Conservation (phyloP, 1,140 invertebrate species). For the Lepidotrigona ventralis region DNA sequence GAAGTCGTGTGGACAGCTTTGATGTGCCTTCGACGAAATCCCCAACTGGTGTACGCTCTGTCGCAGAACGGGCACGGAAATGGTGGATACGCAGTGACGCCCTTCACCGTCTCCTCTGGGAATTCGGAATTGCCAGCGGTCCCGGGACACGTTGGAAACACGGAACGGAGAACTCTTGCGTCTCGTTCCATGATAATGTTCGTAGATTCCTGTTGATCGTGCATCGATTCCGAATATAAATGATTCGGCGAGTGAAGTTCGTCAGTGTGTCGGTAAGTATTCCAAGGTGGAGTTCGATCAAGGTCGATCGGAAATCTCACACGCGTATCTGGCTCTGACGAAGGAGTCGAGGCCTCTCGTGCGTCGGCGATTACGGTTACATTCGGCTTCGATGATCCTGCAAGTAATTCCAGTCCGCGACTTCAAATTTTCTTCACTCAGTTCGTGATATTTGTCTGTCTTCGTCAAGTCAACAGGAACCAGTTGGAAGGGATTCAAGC, state of each 20-base stretch:
- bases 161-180: conserved; percentile 42
- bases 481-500: neutral
- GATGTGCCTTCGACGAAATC: conserved; percentile 83
- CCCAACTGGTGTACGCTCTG: conserved; percentile 84
- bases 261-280: conserved; percentile 6
- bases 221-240: conserved; percentile 28
- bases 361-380: conserved; percentile 67
- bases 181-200: conserved; percentile 27
- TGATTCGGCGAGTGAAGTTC: conserved; percentile 27
- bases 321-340: conserved; percentile 26
- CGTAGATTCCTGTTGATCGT: conserved; percentile 46
- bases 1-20: conserved; percentile 82
- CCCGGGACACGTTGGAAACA: conserved; percentile 34
- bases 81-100: conserved; percentile 76
- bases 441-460: neutral
- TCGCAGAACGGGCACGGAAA: conserved; percentile 85
- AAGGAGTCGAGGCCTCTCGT: conserved; percentile 48
- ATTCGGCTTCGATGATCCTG: conserved; percentile 63
- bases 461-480: neutral
- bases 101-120: conserved; percentile 51
- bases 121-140: conserved; percentile 49
- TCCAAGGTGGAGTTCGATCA: conserved; percentile 44
- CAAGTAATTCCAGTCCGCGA: conserved; percentile 58
- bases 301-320: conserved; percentile 18
- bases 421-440: conserved; percentile 43